Evolutionary conservation across 2,113 vertebrate genomes (phyloP).

Genomic region (Chloropsis hardwickii): DNA sequence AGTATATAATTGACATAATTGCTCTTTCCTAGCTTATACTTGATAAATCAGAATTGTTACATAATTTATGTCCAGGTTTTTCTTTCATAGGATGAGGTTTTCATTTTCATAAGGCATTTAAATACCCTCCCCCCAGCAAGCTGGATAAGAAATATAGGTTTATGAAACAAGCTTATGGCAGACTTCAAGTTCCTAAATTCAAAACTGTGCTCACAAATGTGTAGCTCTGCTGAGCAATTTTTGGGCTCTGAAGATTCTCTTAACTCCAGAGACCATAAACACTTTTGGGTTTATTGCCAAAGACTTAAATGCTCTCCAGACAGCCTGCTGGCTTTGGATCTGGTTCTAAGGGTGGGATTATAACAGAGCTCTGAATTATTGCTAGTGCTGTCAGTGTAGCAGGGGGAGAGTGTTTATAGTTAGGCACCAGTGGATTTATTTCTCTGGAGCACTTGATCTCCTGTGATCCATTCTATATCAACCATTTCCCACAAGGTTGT

Average conservation of each 20-base stretch:
- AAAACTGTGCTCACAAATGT: background rate
- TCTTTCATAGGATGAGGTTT: background rate
- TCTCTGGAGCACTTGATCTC: background rate
- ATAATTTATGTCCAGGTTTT: background rate
- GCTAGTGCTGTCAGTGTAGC: background rate
- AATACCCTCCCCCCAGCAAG: background rate
- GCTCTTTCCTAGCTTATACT: background rate
- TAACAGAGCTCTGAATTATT: background rate
- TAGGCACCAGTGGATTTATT: background rate
- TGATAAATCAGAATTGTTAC: background rate
- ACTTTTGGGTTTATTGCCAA: background rate
- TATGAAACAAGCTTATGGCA: background rate
- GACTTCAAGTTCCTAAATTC: background rate
- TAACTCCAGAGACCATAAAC: background rate
- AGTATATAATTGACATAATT: background rate
- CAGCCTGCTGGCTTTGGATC: background rate
- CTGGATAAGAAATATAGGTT: background rate
- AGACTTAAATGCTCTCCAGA: background rate
- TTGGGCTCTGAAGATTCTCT: background rate
- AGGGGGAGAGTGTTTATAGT: background rate
- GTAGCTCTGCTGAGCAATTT: fast-evolving
- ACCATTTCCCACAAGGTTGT: background rate
- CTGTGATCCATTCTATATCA: background rate
- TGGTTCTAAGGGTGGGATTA: background rate
- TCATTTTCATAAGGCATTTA: background rate